A percentile compares a stretch with the other conserved stretches of the same genome.
phyloP scores from a whole-genome alignment of 1,140 invertebrate species.

The Heliconius congener region DNA sequence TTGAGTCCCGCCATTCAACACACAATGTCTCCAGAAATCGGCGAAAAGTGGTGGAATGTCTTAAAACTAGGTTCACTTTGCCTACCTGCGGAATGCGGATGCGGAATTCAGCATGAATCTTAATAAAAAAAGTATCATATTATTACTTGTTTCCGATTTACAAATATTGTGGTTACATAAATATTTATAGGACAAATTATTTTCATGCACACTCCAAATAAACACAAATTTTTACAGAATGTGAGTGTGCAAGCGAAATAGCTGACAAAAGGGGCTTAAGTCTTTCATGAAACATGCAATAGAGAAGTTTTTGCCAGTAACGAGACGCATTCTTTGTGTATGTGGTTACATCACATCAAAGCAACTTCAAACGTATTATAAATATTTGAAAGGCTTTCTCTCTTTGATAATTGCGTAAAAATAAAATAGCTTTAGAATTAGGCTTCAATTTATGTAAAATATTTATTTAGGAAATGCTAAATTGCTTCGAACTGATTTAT shows the following conservation, averaged over 20 bases:
- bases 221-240: not conserved
- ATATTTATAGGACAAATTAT: not conserved
- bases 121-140: no score
- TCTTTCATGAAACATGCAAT: conserved; percentile 23
- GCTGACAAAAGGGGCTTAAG: conserved; percentile 17
- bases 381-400: not conserved
- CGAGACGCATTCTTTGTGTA: conserved; percentile 14
- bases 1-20: no score
- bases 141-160: no score
- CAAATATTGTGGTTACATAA: no score
- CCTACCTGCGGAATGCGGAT: no score
- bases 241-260: conserved; percentile 1
- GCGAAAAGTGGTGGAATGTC: no score
- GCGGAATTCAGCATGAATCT: no score
- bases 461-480: not conserved
- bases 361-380: not conserved
- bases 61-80: no score
- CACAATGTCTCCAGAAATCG: no score
- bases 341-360: conserved; percentile 8
- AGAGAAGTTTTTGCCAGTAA: conserved; percentile 16
- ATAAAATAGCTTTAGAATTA: not conserved
- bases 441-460: not conserved
- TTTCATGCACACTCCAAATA: not conserved
- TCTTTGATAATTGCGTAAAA: conserved; percentile 8
- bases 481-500: not conserved